Base-by-base conservation (phyloP, 2,797 vertebrate species). In the Buphagus erythrorhynchus region DNA sequence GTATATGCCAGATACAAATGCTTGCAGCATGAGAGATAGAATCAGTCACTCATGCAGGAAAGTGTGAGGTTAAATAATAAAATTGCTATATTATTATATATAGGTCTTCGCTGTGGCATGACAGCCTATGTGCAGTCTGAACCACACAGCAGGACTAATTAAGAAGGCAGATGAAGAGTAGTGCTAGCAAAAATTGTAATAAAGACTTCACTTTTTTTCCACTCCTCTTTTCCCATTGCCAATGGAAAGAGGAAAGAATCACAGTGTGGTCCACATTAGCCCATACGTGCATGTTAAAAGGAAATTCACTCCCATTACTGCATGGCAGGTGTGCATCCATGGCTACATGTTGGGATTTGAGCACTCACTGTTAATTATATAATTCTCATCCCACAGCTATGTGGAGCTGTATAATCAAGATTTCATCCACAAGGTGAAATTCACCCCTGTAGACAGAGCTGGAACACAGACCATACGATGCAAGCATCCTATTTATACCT, bases 101-200 rank as follows among this genome's bases (percentile, higher is more conserved):
- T 79, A 91, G 82, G 76, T 90, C 72, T 78, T 78, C 59, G 35
- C 51, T 73, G 62, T 84, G 87, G 52, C 73, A 86, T 91, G 86
- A 69, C 42, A 75, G 48, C n/a, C 71, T 87, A 69, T 77, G 51
- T 85, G 81, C 49, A 89, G 72, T 80, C 74, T 89, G 75, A 89
- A 1, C 68, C 84, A 91, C 90, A 74, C 88, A 93, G 93, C 84
- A 94, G 77, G 90, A 67, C 77, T 96, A 95, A 96, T 96, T 95
- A 95, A 89, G 74, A 75, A 96, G 84, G 72, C 57, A 94, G 52
- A 93, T 74, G 66, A 94, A 90, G 49, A 91, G 67, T 25, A 74
- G 16, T 12, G 5, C 28, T 83, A 89, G 36, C 26, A 94, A 82
- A 95, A 94, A 79, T 51, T 85, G 10, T 22, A 72, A 55, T 51